Conservation (phyloP, 2,113 vertebrate species). For the Onychostruthus taczanowskii region DNA sequence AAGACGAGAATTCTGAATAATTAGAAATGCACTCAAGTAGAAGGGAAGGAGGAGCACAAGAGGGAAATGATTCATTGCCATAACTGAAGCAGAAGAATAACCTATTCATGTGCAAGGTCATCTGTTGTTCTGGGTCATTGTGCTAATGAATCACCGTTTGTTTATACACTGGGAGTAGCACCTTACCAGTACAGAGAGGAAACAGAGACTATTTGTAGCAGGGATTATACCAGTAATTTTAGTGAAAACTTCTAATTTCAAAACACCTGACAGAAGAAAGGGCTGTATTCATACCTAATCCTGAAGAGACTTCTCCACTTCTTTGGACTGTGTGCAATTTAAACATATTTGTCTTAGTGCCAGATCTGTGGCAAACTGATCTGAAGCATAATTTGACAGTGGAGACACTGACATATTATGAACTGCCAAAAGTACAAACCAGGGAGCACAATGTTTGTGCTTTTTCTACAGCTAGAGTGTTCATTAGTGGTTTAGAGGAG, state of each 20-base stretch:
- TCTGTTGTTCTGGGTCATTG: conserved; percentile 56
- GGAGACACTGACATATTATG: not conserved
- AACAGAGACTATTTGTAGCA: conserved; percentile 52
- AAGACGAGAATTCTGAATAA: not conserved
- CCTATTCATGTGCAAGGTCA: conserved; percentile 62
- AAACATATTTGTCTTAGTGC: not conserved
- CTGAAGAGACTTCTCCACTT: not conserved
- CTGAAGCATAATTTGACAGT: conserved; percentile 11
- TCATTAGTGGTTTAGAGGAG: conserved; percentile 41
- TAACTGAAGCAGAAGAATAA: conserved; percentile 46
- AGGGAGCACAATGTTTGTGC: not conserved
- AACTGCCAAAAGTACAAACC: conserved; percentile 30
- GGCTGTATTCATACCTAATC: conserved; percentile 40
- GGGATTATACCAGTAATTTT: conserved; percentile 29
- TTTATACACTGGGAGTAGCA: conserved; percentile 54
- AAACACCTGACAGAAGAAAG: conserved; percentile 53
- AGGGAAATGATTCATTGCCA: conserved; percentile 51
- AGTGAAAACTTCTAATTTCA: conserved; percentile 38
- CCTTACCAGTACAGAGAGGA: conserved; percentile 45
- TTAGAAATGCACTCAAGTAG: not conserved
- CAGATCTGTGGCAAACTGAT: not conserved
- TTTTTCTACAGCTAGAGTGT: not conserved
- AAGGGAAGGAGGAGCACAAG: conserved; percentile 15
- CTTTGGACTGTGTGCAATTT: not conserved
- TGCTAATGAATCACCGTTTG: conserved; percentile 65